Evolutionary conservation across 37 sponge, comb jelly and placozoan genomes (phyloP).

Genomic region (Cladorhizidae sp.): DNA sequence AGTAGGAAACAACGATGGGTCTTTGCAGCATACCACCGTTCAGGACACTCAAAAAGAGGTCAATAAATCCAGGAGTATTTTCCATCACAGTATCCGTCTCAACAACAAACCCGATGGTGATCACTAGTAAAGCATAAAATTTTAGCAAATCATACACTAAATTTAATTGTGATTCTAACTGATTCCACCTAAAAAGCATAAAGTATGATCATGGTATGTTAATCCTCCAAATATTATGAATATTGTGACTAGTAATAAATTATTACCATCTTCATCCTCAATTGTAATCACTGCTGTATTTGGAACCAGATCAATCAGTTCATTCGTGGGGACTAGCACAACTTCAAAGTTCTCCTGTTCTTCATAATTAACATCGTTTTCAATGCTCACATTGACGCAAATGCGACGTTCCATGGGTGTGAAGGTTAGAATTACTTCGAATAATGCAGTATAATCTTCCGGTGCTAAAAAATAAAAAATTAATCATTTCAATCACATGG

Average conservation of each 20-base stretch:
- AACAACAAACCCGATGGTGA: not conserved
- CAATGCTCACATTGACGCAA: not conserved
- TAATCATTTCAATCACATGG: too few species aligned
- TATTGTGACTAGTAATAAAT: too few species aligned
- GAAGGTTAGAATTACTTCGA: not conserved
- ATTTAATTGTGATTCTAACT: too few species aligned
- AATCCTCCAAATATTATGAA: too few species aligned
- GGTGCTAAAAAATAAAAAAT: too few species aligned
- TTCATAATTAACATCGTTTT: not conserved
- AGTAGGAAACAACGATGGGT: not conserved
- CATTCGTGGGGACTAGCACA: not conserved
- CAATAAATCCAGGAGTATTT: not conserved
- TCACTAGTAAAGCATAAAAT: too few species aligned
- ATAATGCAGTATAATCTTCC: not conserved
- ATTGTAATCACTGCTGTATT: conserved; percentile 11
- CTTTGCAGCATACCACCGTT: not conserved
- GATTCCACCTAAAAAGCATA: too few species aligned
- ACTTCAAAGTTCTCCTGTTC: not conserved
- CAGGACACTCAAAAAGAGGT: not conserved
- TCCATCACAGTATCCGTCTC: not conserved
- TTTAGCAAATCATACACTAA: too few species aligned
- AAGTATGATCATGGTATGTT: too few species aligned
- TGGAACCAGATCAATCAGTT: not conserved
- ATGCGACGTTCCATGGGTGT: not conserved
- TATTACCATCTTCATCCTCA: conserved; percentile 39